phyloP scores from a whole-genome alignment of 2,888 invertebrate genomes.

The Ceramica pisi region DNA sequence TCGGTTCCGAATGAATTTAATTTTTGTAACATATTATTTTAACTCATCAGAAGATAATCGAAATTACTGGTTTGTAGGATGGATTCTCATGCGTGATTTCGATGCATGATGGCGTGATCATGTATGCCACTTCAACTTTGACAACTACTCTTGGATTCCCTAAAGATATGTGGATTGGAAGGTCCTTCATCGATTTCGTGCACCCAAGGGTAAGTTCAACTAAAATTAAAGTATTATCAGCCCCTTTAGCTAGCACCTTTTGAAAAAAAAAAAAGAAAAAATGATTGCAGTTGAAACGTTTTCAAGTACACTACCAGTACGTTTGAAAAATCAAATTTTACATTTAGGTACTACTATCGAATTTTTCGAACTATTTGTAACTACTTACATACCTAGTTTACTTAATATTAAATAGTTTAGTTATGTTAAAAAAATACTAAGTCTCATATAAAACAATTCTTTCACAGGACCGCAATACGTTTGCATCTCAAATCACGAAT shows the following conservation, averaged over 20 bases:
- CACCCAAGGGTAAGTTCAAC: constrained; percentile 92
- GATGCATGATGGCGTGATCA: constrained; percentile 95
- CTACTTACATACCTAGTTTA: too few species aligned
- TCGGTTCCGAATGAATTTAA: too few species aligned
- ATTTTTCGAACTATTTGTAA: not conserved
- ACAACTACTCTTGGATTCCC: constrained; percentile 94
- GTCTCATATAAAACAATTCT: not conserved
- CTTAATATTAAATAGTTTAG: too few species aligned
- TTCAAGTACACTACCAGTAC: not conserved
- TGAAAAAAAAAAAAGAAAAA: too few species aligned
- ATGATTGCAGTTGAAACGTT: not conserved
- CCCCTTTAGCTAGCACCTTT: not conserved
- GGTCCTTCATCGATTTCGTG: constrained; percentile 96
- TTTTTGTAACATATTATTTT: too few species aligned
- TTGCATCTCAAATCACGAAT: constrained; percentile 94
- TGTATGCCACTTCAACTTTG: constrained; percentile 94
- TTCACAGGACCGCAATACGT: constrained; percentile 92
- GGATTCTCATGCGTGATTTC: constrained; percentile 95
- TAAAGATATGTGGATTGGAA: constrained; percentile 96
- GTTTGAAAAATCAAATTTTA: not conserved
- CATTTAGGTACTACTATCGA: not conserved
- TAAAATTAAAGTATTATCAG: not conserved
- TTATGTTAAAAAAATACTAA: too few species aligned
- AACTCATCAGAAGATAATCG: constrained; percentile 1
- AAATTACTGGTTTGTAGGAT: constrained; percentile 86